Evolutionary conservation across 2,888 invertebrate species (phyloP), one percentile per base, ranked within the genome.

Genomic region (Leptopilina myrica): DNA sequence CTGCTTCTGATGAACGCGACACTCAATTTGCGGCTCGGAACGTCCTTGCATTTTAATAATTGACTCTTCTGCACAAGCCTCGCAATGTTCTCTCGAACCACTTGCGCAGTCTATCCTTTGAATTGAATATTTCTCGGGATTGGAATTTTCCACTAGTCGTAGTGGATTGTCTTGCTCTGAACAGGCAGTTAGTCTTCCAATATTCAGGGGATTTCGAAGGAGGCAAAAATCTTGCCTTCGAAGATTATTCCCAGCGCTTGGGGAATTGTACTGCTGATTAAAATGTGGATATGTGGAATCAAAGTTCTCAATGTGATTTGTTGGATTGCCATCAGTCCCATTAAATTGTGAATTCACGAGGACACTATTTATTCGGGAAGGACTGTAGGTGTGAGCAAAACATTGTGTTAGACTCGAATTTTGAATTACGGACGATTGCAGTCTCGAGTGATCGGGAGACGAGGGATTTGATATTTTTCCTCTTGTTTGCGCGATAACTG

Each of bases 401-500:
- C 89, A 90, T 46, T 84, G 89, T 20, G 87, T 77, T 46, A 85
- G 77, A 62, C 82, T 85, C 15, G 85, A 80, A 77, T 81, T 88
- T 65, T 83, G 84, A 46, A 86, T 65, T 59, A 83, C 80, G 43
- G 82, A 77, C 66, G 81, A 56, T 79, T 66, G 79, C 8, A 78
- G 79, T 76, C 84, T 83, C 66, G 86, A 79, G 8, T 86, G 83
- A 66, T 90, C 90, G 40, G 89, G 88, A 7, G 90, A 89, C 76
- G 88, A 85, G 8, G 90, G 87, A 53, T 82, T 85, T n/a, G 88
- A 85, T 8, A 88, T 80, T 79, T 91, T 91, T 46, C 89, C 89
- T 26, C 91, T 88, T 5, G 89, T 88, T 79, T 91, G 91, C 5
- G 91, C 91, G 79, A 92, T 91, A 77, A 92, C 92, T 62, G 92